These are phyloP conservation scores for Chionoecetes opilio DNA, from an alignment of 1,140 invertebrate genomes.

Conservation along the genomic window DNA sequence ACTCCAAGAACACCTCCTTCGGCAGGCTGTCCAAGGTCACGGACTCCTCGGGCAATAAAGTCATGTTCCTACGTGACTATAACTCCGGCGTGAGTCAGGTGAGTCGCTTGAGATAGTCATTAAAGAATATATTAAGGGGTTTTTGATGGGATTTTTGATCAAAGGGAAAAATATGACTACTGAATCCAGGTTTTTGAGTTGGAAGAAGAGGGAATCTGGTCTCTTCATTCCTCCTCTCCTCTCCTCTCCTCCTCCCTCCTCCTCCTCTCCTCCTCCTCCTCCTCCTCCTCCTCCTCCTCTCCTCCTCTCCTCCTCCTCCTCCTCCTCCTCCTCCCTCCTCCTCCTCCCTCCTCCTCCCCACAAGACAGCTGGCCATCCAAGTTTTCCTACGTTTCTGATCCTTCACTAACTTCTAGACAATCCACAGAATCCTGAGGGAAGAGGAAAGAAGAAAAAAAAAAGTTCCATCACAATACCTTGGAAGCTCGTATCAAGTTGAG, in stretches of 20 bases:
- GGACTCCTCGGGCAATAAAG: slow-evolving; percentile 96
- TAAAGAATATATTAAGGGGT: too few relatives aligned
- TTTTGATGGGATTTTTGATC: too few relatives aligned
- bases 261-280: not conserved
- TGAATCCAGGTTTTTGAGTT: too few relatives aligned
- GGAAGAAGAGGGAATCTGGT: too few relatives aligned
- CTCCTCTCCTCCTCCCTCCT: not conserved
- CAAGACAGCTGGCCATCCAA: slow-evolving; percentile 15
- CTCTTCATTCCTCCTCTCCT: not conserved
- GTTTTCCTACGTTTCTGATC: not conserved
- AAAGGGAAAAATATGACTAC: too few relatives aligned
- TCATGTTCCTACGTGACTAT: slow-evolving; percentile 95
- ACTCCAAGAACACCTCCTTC: slow-evolving; percentile 98
- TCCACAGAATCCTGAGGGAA: slow-evolving; percentile 40
- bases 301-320: not conserved
- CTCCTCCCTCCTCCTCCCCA: not conserved
- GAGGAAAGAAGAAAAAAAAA: slow-evolving; percentile 21
- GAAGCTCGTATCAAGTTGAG: slow-evolving; percentile 40
- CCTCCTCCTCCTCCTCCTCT: not conserved
- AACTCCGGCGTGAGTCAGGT: slow-evolving; percentile 91
- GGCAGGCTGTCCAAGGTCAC: slow-evolving; percentile 96
- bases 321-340: not conserved
- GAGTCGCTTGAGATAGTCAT: slow-evolving; percentile 84
- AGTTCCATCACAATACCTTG: slow-evolving; percentile 54
- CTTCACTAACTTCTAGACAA: slow-evolving; percentile 65